Base-by-base conservation (phyloP, 2,797 vertebrate genomes). In the Babyrousa celebensis region DNA sequence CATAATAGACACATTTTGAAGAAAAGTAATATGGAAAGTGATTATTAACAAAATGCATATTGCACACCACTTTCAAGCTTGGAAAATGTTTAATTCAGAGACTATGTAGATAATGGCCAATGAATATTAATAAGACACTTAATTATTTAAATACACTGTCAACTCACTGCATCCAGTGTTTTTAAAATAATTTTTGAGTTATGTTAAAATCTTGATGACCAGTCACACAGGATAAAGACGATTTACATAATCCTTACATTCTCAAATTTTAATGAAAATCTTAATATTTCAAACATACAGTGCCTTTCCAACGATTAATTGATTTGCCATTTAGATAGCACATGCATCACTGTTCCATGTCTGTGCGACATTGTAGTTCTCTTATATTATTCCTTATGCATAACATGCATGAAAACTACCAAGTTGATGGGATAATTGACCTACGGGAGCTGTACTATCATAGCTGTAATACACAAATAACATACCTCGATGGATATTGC, bases 241-340 rank as follows among this genome's bases (percentile, higher is more conserved):
- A 89, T 96, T 95, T 96, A 27, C 62, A 74, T 92, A 79, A 92
- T 80, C 27, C 12, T 78, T 94, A 84, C 12, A 85, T n/a, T 84
- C 72, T 95, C 58, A 70, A 63, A 82, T 84, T 94, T 96, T 97
- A 89, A 90, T 88, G 78, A 95, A 96, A 96, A 86, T 18, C 25
- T 71, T 85, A 95, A 88, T 95, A 95, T 93, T 96, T 97, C 36
- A 96, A 96, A 88, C 95, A 82, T 84, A 70, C 48, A 96, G 54
- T 97, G 29, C 48, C 27, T 65, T 90, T 95, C 43, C 79, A 63
- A 86, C 5, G 91, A 36, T 87, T 94, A 58, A 70, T 96, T 95
- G 77, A 74, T 77, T 94, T 91, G 20, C 60, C 56, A 43, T 85
- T 86, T 94, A 94, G 56, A 80, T 63, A 80, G 25, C 48, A 86